Evolutionary conservation across 2,113 vertebrate species (phyloP).

Genomic region (Corythornis madagascariensis): DNA sequence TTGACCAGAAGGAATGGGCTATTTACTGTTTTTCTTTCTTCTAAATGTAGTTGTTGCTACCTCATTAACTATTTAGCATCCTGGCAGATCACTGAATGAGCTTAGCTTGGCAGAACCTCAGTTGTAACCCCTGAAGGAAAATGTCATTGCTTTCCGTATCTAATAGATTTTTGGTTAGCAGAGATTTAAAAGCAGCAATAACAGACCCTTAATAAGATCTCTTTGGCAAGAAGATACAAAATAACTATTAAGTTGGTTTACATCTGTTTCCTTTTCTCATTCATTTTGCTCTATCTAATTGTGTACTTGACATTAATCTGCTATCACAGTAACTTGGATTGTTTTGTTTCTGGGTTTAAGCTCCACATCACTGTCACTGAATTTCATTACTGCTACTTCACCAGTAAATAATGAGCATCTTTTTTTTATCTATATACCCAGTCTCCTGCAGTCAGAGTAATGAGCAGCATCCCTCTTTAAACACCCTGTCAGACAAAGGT

Average conservation of each 20-base stretch:
- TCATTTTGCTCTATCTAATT: constrained; percentile 8
- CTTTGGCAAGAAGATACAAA: not conserved
- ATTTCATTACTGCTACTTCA: not conserved
- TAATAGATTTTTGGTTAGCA: not conserved
- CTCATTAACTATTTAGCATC: constrained; percentile 33
- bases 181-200: constrained; percentile 25
- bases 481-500: not conserved
- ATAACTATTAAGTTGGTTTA: constrained; percentile 24
- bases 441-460: not conserved
- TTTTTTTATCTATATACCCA: not conserved
- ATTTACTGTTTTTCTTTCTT: constrained; percentile 2
- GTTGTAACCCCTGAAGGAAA: not conserved
- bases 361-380: not conserved
- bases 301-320: not conserved
- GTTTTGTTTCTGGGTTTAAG: not conserved
- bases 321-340: not conserved
- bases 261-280: constrained; percentile 25
- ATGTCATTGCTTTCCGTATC: not conserved
- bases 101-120: not conserved
- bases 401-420: not conserved
- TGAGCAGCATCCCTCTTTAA: not conserved
- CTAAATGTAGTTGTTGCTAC: not conserved
- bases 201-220: not conserved
- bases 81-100: not conserved
- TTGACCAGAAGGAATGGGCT: not conserved